Conservation (phyloP, 92 coral and sea anemone genomes). For the Paramuricea clavata region DNA sequence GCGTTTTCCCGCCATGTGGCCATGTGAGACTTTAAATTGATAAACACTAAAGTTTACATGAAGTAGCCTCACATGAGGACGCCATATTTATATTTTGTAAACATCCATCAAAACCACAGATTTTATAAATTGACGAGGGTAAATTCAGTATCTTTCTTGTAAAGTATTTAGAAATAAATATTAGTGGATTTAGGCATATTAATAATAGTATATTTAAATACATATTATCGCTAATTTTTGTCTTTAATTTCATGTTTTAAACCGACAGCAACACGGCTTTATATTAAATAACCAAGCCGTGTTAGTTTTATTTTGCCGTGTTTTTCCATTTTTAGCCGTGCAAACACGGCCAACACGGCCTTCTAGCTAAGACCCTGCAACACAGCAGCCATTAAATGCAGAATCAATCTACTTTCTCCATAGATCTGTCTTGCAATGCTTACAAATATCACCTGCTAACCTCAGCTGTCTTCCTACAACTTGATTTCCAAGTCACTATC, state of each 20-base stretch:
- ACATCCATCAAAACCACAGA: no score
- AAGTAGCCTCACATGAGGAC: no score
- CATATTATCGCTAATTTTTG: not conserved
- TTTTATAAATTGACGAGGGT: no score
- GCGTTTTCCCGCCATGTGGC: not conserved
- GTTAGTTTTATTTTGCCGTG: not conserved
- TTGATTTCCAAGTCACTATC: no score
- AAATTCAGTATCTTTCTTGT: not conserved
- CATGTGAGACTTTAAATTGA: conserved; percentile 10
- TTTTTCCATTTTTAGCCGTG: no score
- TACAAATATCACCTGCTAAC: not conserved
- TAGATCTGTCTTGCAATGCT: not conserved
- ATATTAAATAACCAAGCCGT: not conserved
- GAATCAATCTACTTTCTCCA: not conserved
- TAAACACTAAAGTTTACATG: no score
- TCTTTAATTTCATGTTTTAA: not conserved
- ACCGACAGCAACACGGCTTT: not conserved
- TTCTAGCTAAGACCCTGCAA: no score
- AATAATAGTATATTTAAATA: not conserved
- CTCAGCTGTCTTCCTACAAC: not conserved
- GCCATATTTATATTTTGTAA: no score
- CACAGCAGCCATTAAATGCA: no score
- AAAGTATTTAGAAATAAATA: no score
- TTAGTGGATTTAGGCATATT: not conserved
- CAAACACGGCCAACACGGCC: no score